Evolutionary conservation across 2,888 invertebrate genomes (phyloP), one percentile per base, ranked within the genome.

Genomic region (Pycnomerus fuliginosus): DNA sequence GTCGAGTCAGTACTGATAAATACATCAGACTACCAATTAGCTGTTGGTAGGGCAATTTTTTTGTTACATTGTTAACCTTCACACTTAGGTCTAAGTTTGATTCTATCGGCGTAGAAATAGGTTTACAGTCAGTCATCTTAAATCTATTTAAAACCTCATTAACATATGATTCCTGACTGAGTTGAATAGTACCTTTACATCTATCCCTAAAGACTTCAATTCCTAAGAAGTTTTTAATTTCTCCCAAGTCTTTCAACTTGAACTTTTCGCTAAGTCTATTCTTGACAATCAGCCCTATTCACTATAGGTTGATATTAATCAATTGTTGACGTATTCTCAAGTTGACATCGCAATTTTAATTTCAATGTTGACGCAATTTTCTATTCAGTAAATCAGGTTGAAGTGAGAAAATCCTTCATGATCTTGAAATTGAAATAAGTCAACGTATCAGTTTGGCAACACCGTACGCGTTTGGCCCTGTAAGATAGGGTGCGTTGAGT

Each of bases 21-120:
- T 48, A 52, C 49, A 52, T 52, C 3, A 50, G 13, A 32, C 49
- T 37, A 20, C 51, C 51, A 24, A 53, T 36, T 2, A 53, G 22
- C 8, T 45, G 27, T 16, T 48, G 45, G 32, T 53, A 49, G 13
- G 48, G 49, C 22, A 44, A 3, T 5, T 29, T 4, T n/a, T n/a
- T n/a, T n/a, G n/a, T n/a, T 13, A 14, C 4, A 14, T 29, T 12
- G 14, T 14, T 13, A 29, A 3, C 14, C 14, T 29, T 11, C 12
- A 22, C 3, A 2, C 10, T 33, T 11, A 25, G 16, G n/a, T 25
- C 8, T 2, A 46, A 30, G 17, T 40, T 37, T 49, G 41, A 15
- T 13, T 51, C 53, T 25, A 55, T 44, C n/a, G 49, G 45, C 11
- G 53, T 55, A 1, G 15, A 25, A 7, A 44, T 33, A n/a, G 17